Evolutionary conservation across 2,888 invertebrate species (phyloP).

Genomic region (Epicampocera succincta): DNA sequence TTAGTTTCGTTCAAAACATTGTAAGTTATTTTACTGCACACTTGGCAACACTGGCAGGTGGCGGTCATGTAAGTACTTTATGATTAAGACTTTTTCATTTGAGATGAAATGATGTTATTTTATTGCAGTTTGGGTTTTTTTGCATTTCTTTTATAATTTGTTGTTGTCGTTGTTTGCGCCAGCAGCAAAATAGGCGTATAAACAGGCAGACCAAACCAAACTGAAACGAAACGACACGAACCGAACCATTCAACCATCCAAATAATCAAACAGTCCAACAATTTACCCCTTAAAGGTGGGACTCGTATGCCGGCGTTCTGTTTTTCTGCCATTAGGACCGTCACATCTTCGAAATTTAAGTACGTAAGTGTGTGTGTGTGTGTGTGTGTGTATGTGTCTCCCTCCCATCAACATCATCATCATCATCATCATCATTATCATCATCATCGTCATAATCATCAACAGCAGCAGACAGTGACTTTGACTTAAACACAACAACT

Average conservation of each 20-base stretch:
- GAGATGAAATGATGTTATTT: conserved; percentile 40
- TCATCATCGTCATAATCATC: background rate
- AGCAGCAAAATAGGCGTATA: conserved; percentile 44
- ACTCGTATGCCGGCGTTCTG: conserved; percentile 19
- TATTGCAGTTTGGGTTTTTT: conserved; percentile 1
- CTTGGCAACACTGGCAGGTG: too few species aligned
- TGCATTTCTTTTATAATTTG: conserved; percentile 1
- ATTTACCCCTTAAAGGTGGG: conserved; percentile 13
- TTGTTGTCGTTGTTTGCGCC: conserved; percentile 5
- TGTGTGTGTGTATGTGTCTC: conserved; percentile 7
- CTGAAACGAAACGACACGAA: conserved; percentile 31
- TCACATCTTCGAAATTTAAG: background rate
- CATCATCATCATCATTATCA: conserved; percentile 28
- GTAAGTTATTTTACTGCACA: too few species aligned
- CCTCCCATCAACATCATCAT: conserved; percentile 13
- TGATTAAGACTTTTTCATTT: conserved; percentile 60
- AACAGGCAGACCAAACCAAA: conserved; percentile 43
- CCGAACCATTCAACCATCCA: conserved; percentile 48
- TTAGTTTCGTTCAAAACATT: too few species aligned
- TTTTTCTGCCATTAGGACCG: background rate
- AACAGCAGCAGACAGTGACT: conserved; percentile 55
- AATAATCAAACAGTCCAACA: conserved; percentile 34
- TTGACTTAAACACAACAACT: conserved; percentile 63
- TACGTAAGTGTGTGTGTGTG: background rate
- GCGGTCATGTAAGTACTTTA: conserved; percentile 32